Conservation (phyloP, 2,797 vertebrate genomes). For the Hippoglossus hippoglossus region DNA sequence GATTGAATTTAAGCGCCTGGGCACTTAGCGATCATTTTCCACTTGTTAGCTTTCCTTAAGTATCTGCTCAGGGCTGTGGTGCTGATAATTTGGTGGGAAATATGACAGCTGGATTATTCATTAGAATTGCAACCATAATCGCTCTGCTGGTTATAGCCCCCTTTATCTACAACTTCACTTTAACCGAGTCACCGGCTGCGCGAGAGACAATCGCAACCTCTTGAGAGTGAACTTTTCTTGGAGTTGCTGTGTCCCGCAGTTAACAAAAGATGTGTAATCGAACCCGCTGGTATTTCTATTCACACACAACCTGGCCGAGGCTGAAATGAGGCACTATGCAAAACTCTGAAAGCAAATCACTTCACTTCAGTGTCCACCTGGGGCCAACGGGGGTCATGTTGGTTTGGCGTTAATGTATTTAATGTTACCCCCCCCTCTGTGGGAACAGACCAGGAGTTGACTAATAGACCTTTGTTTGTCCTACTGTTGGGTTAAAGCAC, state of each 20-base stretch:
- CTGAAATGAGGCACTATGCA: constrained; percentile 24
- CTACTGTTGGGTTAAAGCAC: constrained; percentile 59
- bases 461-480: constrained; percentile 62
- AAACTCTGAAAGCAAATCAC: constrained; percentile 36
- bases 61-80: constrained; percentile 75
- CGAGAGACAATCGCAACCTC: constrained; percentile 35
- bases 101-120: constrained; percentile 82
- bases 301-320: constrained; percentile 16
- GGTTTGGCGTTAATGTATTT: constrained; percentile 43
- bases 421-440: constrained; percentile 29
- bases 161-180: constrained; percentile 61
- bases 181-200: constrained; percentile 44
- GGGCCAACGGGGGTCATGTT: constrained; percentile 42
- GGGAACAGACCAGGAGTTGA: constrained; percentile 42
- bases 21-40: constrained; percentile 81
- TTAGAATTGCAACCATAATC: constrained; percentile 77
- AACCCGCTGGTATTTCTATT: constrained; percentile 39
- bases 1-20: constrained; percentile 74
- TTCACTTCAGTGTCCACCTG: constrained; percentile 43
- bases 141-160: constrained; percentile 65
- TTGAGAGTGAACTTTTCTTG: constrained; percentile 13
- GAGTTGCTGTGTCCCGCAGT: constrained; percentile 31
- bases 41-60: constrained; percentile 80
- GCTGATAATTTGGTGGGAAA: constrained; percentile 80
- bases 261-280: constrained; percentile 44